These are phyloP conservation scores for Prunella himalayana DNA, from an alignment of 2,113 vertebrate genomes.

Conservation along the genomic window DNA sequence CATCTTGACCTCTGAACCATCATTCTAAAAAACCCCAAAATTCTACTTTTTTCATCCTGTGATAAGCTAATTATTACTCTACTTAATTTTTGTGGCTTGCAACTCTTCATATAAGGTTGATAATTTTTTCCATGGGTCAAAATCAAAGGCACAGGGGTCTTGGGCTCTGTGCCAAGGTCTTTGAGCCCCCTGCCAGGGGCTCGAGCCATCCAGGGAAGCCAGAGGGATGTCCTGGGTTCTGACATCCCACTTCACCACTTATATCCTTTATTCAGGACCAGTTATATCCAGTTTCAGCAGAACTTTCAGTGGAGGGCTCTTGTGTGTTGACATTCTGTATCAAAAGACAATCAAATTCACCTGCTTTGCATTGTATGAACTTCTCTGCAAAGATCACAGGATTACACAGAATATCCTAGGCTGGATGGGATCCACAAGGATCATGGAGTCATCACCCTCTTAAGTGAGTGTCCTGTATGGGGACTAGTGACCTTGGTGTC, in stretches of 20 bases:
- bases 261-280: background rate
- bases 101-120: too few relatives aligned
- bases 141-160: too few relatives aligned
- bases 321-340: background rate
- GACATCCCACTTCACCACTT: background rate
- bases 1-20: too few relatives aligned
- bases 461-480: background rate
- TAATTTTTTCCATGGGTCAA: too few relatives aligned
- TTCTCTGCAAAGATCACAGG: background rate
- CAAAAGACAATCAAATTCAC: background rate
- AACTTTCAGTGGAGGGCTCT: background rate
- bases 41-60: too few relatives aligned
- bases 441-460: background rate
- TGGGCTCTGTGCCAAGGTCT: too few relatives aligned
- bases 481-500: constrained; percentile 32
- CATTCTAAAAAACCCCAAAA: too few relatives aligned
- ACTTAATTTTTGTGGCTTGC: too few relatives aligned
- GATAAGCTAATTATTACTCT: too few relatives aligned
- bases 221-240: too few relatives aligned
- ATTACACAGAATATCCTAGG: background rate
- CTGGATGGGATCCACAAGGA: background rate
- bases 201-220: too few relatives aligned
- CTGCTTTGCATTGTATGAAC: background rate
- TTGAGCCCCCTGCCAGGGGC: too few relatives aligned
- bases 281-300: background rate